Conservation (phyloP, 92 coral and sea anemone genomes). For the Actinernus sp. region DNA sequence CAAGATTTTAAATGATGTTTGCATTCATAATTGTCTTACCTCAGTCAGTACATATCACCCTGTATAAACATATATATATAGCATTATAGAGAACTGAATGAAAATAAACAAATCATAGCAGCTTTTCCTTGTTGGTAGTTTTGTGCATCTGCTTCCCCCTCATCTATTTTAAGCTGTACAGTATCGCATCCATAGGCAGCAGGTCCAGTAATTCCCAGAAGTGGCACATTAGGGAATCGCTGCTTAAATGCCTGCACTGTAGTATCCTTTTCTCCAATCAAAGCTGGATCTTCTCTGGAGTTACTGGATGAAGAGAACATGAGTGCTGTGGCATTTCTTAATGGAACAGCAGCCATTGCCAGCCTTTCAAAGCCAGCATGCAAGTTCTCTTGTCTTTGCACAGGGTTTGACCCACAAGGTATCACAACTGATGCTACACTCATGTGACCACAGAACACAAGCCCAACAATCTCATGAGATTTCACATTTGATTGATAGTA, state of each 20-base stretch:
- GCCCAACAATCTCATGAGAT: conserved; percentile 77
- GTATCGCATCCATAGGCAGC: conserved; percentile 89
- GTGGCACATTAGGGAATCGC: conserved; percentile 55
- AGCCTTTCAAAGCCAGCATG: conserved; percentile 58
- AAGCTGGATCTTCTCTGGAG: too few species aligned
- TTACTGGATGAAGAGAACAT: conserved; percentile 69
- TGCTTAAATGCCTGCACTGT: conserved; percentile 19
- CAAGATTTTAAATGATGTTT: too few species aligned
- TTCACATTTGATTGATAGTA: conserved; percentile 73
- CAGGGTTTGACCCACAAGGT: conserved; percentile 14
- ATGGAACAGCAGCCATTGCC: conserved; percentile 19
- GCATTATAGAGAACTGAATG: too few species aligned
- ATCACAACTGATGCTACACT: conserved; percentile 59
- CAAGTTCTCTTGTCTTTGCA: conserved; percentile 39
- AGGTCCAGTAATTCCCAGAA: conserved; percentile 64
- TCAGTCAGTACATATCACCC: too few species aligned
- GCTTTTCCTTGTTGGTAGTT: conserved; percentile 74
- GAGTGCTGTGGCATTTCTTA: conserved; percentile 52
- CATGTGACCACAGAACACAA: conserved; percentile 77
- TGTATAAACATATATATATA: too few species aligned
- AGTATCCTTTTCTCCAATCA: not conserved
- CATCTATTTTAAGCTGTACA: conserved; percentile 42
- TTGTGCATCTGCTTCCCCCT: conserved; percentile 70
- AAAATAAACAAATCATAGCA: conserved; percentile 67
- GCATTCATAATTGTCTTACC: too few species aligned